Base-by-base conservation (phyloP, 1,140 invertebrate species). In the Ceratina australensis region DNA sequence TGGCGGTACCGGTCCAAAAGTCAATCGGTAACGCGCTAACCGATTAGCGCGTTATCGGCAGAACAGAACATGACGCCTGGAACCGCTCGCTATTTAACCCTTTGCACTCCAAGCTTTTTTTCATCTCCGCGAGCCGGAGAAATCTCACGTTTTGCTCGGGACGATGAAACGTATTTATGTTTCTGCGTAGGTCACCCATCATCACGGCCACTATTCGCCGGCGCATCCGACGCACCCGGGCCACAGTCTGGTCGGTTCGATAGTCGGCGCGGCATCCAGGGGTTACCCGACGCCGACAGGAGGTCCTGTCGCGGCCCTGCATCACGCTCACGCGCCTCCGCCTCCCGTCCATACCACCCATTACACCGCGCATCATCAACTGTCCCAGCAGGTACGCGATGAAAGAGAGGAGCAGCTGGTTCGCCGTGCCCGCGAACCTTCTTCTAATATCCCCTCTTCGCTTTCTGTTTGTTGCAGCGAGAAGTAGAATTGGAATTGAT, bases 321-420 rank as follows among this genome's bases (percentile, higher is more conserved):
- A 89, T 79, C 87, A 92, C 72, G 79, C 89, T 33, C 90, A 91
- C 78, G 86, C 89, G 18, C 88, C 89, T 79, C 88, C 89, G 72
- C 88, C 90, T 65, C 84, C 90, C 66, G 89, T 92, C 69, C 90
- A 92, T 60, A 89, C 90, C 18, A 84, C 89, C 67, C 90, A 92
- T 75, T 92, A 90, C 47, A 81, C 89, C 8, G 83, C 90, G 75
- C 91, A 92, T 83, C 90, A 91, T 87, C 91, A 91, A 81, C 81
- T 91, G 72, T 88, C 90, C 42, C 90, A 91, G 76, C 91, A 90
- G 87, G 91, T 92, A 87, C 15, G 4, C 22, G n/a, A n/a, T n/a
- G n/a, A n/a, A n/a, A n/a, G 3, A 68, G 2, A 16, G 18, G 26
- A n/a, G 26, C n/a, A n/a, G n/a, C n/a, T n/a, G n/a, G n/a, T n/a